A percentile compares a stretch with the other conserved stretches of the same genome.
phyloP scores from a whole-genome alignment of 2,888 invertebrate species.

The Tetragonisca angustula region DNA sequence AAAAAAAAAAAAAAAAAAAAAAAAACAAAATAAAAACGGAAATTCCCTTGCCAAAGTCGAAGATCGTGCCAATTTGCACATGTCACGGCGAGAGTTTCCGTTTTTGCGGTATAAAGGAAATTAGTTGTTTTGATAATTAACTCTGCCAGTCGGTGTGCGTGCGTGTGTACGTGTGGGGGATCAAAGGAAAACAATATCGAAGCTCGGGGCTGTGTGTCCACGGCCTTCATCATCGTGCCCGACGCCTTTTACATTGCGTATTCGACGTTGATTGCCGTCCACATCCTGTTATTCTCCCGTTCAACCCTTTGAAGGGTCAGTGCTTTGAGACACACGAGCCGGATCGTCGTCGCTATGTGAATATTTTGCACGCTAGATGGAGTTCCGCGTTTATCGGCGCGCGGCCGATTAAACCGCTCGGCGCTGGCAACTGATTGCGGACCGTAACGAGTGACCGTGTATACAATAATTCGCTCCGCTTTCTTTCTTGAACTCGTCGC shows the following conservation, averaged over 20 bases:
- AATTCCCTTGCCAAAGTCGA: background rate
- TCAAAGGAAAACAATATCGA: conserved; percentile 54
- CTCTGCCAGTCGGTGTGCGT: background rate
- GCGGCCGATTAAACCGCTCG: conserved; percentile 5
- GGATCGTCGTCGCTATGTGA: conserved; percentile 37
- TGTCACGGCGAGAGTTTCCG: background rate
- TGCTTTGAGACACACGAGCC: conserved; percentile 49
- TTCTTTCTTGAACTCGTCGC: no score
- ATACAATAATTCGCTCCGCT: no score
- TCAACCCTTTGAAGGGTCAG: conserved; percentile 62
- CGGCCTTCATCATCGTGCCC: conserved; percentile 40
- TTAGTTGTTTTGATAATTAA: conserved; percentile 58
- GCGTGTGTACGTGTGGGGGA: background rate
- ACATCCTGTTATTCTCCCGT: conserved; percentile 61
- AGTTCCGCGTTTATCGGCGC: conserved; percentile 45
- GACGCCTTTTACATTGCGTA: conserved; percentile 55
- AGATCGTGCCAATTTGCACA: background rate
- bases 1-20: background rate
- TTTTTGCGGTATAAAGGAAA: conserved; percentile 26
- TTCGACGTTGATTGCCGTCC: conserved; percentile 62
- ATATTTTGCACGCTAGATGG: conserved; percentile 47
- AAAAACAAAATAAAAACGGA: background rate
- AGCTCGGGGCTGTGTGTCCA: conserved; percentile 28
- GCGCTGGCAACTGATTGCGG: no score
- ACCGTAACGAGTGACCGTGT: no score